phyloP scores from a whole-genome alignment of 2,888 invertebrate genomes.

The Myopa testacea region DNA sequence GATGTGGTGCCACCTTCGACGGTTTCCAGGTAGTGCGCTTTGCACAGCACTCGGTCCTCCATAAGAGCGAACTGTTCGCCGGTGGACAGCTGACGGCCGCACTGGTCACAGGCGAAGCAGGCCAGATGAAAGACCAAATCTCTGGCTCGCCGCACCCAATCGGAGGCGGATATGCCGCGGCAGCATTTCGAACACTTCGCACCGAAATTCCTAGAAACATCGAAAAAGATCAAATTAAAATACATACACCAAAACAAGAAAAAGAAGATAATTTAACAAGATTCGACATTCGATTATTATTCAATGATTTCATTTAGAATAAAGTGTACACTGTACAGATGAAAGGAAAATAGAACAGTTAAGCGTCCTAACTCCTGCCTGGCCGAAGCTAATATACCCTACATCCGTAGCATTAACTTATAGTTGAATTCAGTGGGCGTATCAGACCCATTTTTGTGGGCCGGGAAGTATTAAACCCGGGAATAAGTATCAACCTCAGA shows the following conservation, averaged over 20 bases:
- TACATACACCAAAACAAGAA: slow-evolving; percentile 5
- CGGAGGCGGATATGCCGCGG: slow-evolving; percentile 91
- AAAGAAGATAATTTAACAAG: slow-evolving; percentile 19
- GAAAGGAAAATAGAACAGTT: no score
- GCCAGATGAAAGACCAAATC: slow-evolving; percentile 97
- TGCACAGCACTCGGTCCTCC: slow-evolving; percentile 94
- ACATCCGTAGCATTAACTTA: no score
- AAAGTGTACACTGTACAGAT: no score
- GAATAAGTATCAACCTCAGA: no score
- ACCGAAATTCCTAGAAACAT: slow-evolving; percentile 86
- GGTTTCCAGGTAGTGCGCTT: slow-evolving; percentile 95
- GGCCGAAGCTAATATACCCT: no score
- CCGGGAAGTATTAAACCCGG: no score
- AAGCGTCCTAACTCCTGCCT: no score
- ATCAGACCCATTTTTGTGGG: no score
- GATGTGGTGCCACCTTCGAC: slow-evolving; percentile 92
- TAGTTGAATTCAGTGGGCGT: no score
- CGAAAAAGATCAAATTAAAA: slow-evolving; percentile 39
- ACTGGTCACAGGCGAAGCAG: slow-evolving; percentile 98
- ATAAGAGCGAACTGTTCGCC: slow-evolving; percentile 98
- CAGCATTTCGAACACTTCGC: slow-evolving; percentile 97
- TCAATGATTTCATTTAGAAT: no score
- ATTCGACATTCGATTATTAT: no score
- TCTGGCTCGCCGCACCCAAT: slow-evolving; percentile 97
- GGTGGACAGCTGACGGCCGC: slow-evolving; percentile 90